A percentile compares a stretch with the other conserved stretches of the same genome.
phyloP scores from a whole-genome alignment of 2,888 invertebrate species.

The Timema podura region DNA sequence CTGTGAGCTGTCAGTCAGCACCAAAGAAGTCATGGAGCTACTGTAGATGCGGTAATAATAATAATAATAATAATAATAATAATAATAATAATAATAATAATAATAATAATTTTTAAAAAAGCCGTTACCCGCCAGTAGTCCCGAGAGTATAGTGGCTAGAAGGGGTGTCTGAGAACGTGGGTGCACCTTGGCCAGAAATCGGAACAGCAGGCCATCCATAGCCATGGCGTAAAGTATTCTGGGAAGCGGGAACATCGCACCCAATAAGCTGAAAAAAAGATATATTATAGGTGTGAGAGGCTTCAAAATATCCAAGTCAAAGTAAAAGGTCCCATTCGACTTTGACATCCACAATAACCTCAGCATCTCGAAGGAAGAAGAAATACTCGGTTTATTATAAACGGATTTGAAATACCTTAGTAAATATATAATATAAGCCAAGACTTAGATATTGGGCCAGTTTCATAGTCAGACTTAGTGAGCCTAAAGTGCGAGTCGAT shows the following conservation, averaged over 20 bases:
- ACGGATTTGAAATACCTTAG: too few species aligned
- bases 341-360: too few species aligned
- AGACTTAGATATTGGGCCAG: too few species aligned
- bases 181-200: slow-evolving; percentile 43
- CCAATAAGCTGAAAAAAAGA: slow-evolving; percentile 40
- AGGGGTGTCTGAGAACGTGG: slow-evolving; percentile 45
- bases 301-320: neutral
- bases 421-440: too few species aligned
- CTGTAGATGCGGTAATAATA: too few species aligned
- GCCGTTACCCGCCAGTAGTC: slow-evolving; percentile 34
- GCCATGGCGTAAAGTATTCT: slow-evolving; percentile 48
- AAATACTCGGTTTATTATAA: too few species aligned
- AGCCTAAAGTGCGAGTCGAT: too few species aligned
- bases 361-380: too few species aligned
- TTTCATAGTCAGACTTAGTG: too few species aligned
- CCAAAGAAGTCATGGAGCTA: too few species aligned
- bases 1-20: too few species aligned
- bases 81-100: neutral
- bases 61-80: neutral
- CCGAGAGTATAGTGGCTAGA: slow-evolving; percentile 41
- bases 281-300: neutral
- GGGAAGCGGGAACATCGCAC: slow-evolving; percentile 46
- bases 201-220: slow-evolving; percentile 47
- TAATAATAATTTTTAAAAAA: neutral
- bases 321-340: too few species aligned